Base-by-base conservation (phyloP, 1,140 invertebrate species). In the Hycleus cichorii region DNA sequence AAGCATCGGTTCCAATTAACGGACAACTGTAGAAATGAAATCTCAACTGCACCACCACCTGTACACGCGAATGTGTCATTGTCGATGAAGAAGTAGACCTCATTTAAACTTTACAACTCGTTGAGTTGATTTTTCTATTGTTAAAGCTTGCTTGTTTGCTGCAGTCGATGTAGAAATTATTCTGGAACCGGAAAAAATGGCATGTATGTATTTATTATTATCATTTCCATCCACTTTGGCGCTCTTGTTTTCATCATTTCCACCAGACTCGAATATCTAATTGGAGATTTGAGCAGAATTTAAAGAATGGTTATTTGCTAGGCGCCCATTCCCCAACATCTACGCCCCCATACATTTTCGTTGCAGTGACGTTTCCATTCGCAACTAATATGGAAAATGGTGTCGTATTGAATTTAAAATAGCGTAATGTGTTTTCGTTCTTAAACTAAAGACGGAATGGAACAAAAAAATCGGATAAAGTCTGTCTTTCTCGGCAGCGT, bases 31-130 rank as follows among this genome's bases (percentile, higher is more conserved):
- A 4, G 11, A 24, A 45, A 24, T 45, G 24, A 39, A 49, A 27
- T 32, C 7, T 5, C 7, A 32, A 32, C 7, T 32, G 7, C 49
- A 27, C 49, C 27, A 39, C 27, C 49, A 60, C 58, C 54, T 60
- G 53, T 32, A 32, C 39, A 49, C 42, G 38, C 44, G 45, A 59
- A 60, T 47, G 48, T 57, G 59, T 60, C 58, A 32, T 32, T 32
- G 47, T 38, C 39, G 48, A 39, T 39, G 50, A 59, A 59, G 53
- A 63, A 63, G 59, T 42, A 45, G 49, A 64, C 49, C 62, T 64
- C 62, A 60, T 64, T 64, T 64, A 64, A 64, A 64, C 62, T 64
- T 64, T 61, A 58, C 59, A 50, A 47, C 57, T 39, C 49, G 54
- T 63, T 60, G 49, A 47, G 54, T 60, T 58, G 62, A 64, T 60